phyloP scores from a whole-genome alignment of 2,797 vertebrate genomes.

The Holocentrus rufus region DNA sequence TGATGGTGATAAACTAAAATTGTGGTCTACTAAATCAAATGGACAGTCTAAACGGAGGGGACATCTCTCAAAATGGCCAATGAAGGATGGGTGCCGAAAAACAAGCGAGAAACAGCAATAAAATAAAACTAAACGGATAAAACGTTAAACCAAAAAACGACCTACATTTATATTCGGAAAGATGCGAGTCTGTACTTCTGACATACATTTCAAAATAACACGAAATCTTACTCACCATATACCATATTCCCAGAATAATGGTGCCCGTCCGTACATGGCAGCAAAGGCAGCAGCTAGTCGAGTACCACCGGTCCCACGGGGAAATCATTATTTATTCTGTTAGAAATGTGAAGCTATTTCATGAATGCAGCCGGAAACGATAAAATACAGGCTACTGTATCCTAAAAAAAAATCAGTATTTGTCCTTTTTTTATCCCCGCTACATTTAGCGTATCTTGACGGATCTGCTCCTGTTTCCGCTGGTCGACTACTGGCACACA shows the following conservation, averaged over 20 bases:
- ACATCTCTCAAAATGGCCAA: conserved; percentile 30
- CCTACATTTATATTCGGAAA: background rate
- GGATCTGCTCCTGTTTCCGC: conserved; percentile 35
- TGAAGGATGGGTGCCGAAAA: conserved; percentile 5
- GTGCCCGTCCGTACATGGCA: conserved; percentile 98
- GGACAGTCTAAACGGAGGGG: background rate
- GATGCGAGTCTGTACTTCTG: background rate
- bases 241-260: conserved; percentile 96
- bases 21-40: background rate
- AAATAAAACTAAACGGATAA: background rate
- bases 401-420: background rate
- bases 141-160: background rate
- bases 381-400: background rate
- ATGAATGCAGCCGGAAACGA: conserved; percentile 58
- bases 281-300: conserved; percentile 98
- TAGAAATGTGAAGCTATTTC: conserved; percentile 55
- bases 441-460: conserved; percentile 54
- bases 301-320: conserved; percentile 95
- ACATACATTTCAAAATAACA: background rate
- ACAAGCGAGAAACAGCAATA: background rate
- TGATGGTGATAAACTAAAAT: too few species aligned
- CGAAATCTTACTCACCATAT: conserved; percentile 86
- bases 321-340: conserved; percentile 83
- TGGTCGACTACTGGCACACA: conserved; percentile 23
- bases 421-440: conserved; percentile 21